Evolutionary conservation across 2,113 vertebrate genomes (phyloP).

Genomic region (Raja brachyura): DNA sequence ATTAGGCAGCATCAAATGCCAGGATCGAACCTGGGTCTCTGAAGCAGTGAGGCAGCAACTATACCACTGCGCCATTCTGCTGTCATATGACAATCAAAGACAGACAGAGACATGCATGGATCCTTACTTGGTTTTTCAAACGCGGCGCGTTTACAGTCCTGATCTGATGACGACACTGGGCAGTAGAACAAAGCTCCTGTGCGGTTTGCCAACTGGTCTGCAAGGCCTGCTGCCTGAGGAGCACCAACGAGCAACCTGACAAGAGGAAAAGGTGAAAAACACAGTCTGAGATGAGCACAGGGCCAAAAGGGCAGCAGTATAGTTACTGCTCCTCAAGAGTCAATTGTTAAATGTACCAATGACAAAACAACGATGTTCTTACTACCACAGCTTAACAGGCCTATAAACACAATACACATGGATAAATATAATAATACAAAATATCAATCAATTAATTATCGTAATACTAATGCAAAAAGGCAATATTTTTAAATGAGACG

Average conservation of each 20-base stretch:
- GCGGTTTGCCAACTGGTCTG: constrained; percentile 57
- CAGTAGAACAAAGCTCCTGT: constrained; percentile 82
- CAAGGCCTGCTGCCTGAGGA: constrained; percentile 63
- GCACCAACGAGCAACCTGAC: constrained; percentile 76
- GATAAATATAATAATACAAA: too few relatives aligned
- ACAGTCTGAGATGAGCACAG: neutral
- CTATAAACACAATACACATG: too few relatives aligned
- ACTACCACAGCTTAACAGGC: too few relatives aligned
- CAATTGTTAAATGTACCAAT: too few relatives aligned
- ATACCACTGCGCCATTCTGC: too few relatives aligned
- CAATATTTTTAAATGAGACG: neutral
- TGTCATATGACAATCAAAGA: neutral
- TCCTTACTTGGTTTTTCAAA: constrained; percentile 29
- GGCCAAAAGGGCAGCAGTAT: neutral
- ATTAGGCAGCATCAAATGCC: too few relatives aligned
- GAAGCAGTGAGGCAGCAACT: too few relatives aligned
- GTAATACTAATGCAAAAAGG: too few relatives aligned
- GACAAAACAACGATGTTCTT: too few relatives aligned
- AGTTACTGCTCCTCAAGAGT: neutral
- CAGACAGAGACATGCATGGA: too few relatives aligned
- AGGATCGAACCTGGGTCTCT: too few relatives aligned
- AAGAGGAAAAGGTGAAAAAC: neutral
- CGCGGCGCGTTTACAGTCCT: constrained; percentile 73
- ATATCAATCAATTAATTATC: too few relatives aligned
- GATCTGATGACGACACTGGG: constrained; percentile 56